These are phyloP conservation scores for Trachelus iudaicus DNA, from an alignment of 2,888 invertebrate species.

Conservation along the genomic window DNA sequence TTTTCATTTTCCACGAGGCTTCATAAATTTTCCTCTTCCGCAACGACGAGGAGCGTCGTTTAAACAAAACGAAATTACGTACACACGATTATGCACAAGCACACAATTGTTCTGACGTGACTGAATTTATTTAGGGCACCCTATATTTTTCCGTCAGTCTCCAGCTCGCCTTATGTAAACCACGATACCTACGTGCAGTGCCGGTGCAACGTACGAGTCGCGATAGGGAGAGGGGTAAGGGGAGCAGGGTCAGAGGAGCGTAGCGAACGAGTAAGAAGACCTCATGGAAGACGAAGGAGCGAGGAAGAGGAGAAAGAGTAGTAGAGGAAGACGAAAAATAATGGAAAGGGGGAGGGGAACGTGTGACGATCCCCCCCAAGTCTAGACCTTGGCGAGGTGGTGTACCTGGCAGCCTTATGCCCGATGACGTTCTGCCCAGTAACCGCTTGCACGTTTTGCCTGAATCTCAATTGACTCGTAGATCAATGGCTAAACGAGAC, in stretches of 20 bases:
- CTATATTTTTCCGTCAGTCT: slow-evolving; percentile 3
- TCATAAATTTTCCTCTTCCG: neutral
- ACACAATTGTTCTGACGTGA: neutral
- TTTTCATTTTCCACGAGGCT: neutral
- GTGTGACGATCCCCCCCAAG: slow-evolving; percentile 3
- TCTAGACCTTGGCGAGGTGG: slow-evolving; percentile 22
- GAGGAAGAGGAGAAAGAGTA: neutral
- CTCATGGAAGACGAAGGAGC: neutral
- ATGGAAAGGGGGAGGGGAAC: slow-evolving; percentile 4
- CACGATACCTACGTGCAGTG: neutral
- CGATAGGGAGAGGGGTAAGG: neutral
- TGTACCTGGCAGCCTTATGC: slow-evolving; percentile 15
- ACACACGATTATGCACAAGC: neutral
- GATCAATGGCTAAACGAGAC: neutral
- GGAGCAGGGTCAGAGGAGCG: neutral
- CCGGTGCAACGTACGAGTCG: slow-evolving; percentile 7
- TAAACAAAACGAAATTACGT: neutral
- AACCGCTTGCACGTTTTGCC: slow-evolving; percentile 3
- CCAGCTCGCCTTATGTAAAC: slow-evolving; percentile 5
- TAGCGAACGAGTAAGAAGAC: neutral
- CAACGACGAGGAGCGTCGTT: neutral
- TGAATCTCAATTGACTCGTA: neutral
- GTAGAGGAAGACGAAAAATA: neutral
- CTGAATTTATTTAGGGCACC: neutral
- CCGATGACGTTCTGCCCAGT: slow-evolving; percentile 2